phyloP scores from a whole-genome alignment of 2,797 vertebrate species.

The Philypnodon macrostomus region DNA sequence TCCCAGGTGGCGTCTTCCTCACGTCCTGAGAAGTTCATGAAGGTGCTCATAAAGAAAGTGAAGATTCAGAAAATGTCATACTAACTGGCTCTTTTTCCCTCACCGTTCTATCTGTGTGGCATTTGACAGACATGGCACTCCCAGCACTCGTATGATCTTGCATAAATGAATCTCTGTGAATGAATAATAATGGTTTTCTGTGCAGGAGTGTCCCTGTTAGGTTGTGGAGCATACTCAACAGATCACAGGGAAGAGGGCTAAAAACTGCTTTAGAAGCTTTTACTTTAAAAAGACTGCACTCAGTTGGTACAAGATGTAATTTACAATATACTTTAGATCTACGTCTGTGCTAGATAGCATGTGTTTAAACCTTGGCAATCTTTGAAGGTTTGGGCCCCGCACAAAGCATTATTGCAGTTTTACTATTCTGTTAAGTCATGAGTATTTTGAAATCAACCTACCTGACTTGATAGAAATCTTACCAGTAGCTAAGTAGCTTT shows the following conservation, averaged over 20 bases:
- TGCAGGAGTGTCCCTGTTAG: conserved; percentile 40
- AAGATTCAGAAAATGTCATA: conserved; percentile 14
- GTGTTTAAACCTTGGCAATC: no score
- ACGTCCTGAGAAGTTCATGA: conserved; percentile 11
- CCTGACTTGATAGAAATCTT: no score
- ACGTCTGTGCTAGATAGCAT: no score
- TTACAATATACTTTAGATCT: no score
- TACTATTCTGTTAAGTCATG: no score
- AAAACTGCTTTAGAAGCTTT: conserved; percentile 29
- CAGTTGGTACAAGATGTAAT: conserved; percentile 1
- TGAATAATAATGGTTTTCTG: conserved; percentile 61
- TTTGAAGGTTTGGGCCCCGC: no score
- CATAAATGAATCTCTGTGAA: conserved; percentile 62
- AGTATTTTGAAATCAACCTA: no score
- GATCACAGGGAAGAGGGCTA: conserved; percentile 10
- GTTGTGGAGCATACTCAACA: conserved; percentile 4
- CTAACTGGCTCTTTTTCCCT: no score
- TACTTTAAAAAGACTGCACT: conserved; percentile 10
- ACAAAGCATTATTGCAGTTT: no score
- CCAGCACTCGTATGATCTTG: conserved; percentile 61
- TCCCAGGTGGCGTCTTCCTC: conserved; percentile 24
- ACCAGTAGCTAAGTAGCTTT: no score
- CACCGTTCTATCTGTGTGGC: conserved; percentile 14
- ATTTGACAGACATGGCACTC: conserved; percentile 46
- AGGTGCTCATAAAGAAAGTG: conserved; percentile 1